A percentile compares a stretch with the other conserved stretches of the same genome.
Conservation (phyloP, 2,888 invertebrate genomes). For the Neoscelio sp. region DNA sequence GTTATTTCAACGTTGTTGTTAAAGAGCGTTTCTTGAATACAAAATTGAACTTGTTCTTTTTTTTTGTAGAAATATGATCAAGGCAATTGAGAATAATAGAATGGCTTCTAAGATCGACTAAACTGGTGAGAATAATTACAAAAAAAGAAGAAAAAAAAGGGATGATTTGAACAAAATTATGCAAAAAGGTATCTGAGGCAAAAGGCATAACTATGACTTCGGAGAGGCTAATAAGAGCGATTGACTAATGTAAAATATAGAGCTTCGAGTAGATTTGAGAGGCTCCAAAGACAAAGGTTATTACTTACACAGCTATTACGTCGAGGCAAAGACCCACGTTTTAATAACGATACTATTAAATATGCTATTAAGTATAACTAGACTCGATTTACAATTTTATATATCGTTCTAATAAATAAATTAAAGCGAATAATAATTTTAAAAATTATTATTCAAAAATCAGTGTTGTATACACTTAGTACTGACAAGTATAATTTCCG, state of each 20-base stretch:
- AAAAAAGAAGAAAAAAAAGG: constrained; percentile 30
- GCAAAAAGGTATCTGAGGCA: constrained; percentile 74
- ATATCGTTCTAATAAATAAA: constrained; percentile 60
- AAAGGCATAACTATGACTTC: constrained; percentile 78
- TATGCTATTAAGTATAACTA: constrained; percentile 69
- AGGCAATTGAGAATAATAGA: constrained; percentile 60
- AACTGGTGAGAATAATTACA: constrained; percentile 58
- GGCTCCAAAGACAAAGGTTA: constrained; percentile 56
- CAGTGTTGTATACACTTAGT: too few relatives aligned
- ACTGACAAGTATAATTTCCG: neutral
- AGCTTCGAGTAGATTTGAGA: constrained; percentile 56
- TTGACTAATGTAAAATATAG: constrained; percentile 47
- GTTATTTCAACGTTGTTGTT: constrained; percentile 7
- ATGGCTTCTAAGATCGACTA: constrained; percentile 70
- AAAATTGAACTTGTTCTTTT: constrained; percentile 27
- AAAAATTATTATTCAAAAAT: too few relatives aligned
- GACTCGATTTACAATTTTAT: constrained; percentile 74
- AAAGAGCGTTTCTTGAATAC: constrained; percentile 55
- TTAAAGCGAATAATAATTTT: neutral
- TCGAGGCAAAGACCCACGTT: constrained; percentile 75
- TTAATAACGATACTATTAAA: constrained; percentile 69
- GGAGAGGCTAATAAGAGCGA: constrained; percentile 61
- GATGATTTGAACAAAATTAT: constrained; percentile 29
- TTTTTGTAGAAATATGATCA: constrained; percentile 22
- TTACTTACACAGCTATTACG: constrained; percentile 76